Evolutionary conservation across 2,888 invertebrate species (phyloP).

Genomic region (Dinocampus coccinellae): DNA sequence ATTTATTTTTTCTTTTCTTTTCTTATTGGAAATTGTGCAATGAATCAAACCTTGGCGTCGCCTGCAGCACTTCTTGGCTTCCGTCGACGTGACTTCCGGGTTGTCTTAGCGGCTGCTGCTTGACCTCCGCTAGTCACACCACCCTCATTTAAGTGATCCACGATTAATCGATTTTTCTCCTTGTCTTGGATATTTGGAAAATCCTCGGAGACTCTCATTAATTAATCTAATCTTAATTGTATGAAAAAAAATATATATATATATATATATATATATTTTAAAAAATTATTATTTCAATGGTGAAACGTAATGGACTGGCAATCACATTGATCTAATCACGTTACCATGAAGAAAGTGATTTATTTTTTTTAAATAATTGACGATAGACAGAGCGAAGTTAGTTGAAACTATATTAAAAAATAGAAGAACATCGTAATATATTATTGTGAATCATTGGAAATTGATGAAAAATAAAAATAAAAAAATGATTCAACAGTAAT

Average conservation of each 20-base stretch:
- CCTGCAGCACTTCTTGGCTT: constrained; percentile 52
- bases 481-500: background rate
- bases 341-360: background rate
- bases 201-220: constrained; percentile 1
- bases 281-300: background rate
- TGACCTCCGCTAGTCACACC: constrained; percentile 50
- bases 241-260: background rate
- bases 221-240: background rate
- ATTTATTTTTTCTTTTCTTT: background rate
- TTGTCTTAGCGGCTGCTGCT: constrained; percentile 51
- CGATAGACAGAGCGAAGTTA: background rate
- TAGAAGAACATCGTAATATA: background rate
- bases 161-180: constrained; percentile 43
- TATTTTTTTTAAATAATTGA: background rate
- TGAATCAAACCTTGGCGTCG: constrained; percentile 54
- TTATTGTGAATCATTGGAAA: background rate
- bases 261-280: too few relatives aligned
- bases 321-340: background rate
- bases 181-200: background rate
- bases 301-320: background rate
- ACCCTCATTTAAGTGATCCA: constrained; percentile 51
- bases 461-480: too few relatives aligned
- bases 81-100: constrained; percentile 59
- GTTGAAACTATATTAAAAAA: background rate
- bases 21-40: background rate